Conservation (phyloP, 2,113 vertebrate genomes). For the Narcine bancroftii region DNA sequence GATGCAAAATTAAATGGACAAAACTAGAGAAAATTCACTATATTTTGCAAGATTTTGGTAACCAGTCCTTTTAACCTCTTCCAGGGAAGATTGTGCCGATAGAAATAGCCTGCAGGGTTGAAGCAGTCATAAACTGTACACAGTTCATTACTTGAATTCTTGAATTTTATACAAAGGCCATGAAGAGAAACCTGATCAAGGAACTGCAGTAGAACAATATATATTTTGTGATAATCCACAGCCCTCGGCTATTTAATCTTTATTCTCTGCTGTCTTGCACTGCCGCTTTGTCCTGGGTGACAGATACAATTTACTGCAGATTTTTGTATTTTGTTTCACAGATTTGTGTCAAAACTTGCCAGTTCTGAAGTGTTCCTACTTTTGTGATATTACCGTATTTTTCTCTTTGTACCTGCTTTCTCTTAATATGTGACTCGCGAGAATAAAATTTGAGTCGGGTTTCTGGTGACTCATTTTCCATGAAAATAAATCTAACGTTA, state of each 20-base stretch:
- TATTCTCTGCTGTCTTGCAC: constrained; percentile 30
- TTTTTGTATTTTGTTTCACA: constrained; percentile 29
- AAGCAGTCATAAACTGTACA: constrained; percentile 4
- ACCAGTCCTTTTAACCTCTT: not conserved
- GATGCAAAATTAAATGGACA: not conserved
- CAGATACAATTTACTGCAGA: constrained; percentile 1
- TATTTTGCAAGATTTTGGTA: not conserved
- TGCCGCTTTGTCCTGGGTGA: constrained; percentile 25
- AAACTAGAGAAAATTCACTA: not conserved
- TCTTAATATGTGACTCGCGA: constrained; percentile 12
- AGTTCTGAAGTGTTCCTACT: constrained; percentile 31
- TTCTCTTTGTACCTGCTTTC: constrained; percentile 1
- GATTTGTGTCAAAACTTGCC: not conserved
- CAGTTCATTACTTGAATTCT: constrained; percentile 37
- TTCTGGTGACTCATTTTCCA: constrained; percentile 37
- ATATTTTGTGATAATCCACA: constrained; percentile 34
- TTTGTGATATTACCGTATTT: constrained; percentile 29
- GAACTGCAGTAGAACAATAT: constrained; percentile 26
- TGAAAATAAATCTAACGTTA: constrained; percentile 27
- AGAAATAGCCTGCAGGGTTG: not conserved
- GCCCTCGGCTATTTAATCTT: constrained; percentile 24
- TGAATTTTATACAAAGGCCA: constrained; percentile 35
- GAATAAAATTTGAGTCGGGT: not conserved
- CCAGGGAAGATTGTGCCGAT: not conserved
- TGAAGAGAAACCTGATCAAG: constrained; percentile 32